Evolutionary conservation across 2,888 invertebrate genomes (phyloP), one percentile per base, ranked within the genome.

Genomic region (Drosophila mimetica): DNA sequence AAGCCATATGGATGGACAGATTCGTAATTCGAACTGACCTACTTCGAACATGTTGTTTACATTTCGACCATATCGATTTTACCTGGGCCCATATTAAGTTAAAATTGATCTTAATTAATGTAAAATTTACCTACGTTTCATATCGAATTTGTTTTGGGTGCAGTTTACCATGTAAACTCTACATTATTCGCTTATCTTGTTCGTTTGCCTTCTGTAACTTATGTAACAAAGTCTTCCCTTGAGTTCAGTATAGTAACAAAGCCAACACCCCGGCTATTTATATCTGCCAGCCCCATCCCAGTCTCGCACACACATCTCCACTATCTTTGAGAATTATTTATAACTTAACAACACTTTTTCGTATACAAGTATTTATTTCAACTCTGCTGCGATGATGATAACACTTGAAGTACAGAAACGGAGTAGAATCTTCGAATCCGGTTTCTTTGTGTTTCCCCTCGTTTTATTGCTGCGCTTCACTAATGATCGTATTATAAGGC

Each of bases 361-460:
- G 46, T 44, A 28, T 57, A 13, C 9, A 44, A 37, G 59, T 44
- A 34, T 36, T 48, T 61, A 36, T 50, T 64, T 20, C 18, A 64
- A 44, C 39, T 58, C 20, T 30, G 55, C 32, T 75, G 11, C 22
- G 70, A 64, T 61, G 70, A 64, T 61, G 61, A 64, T 48, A 47
- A 25, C 34, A 55, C 28, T 48, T 16, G 16, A 67, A 44, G 53
- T 60, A 44, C 63, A 36, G 42, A 63, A 41, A 18, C 39, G 36
- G 32, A 55, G 76, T 67, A 59, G 34, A 75, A 65, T 61, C 50
- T 30, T 18, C 13, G 30, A 61, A 81, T 67, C 82, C 79, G 79
- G 82, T 81, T 77, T 61, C 63, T 67, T 78, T 61, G 71, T 75
- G 52, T 57, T 72, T 72, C 47, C 52, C 50, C 53, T 41, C 22